Conservation (phyloP, 2,888 invertebrate genomes). For the Ellobium chinense region DNA sequence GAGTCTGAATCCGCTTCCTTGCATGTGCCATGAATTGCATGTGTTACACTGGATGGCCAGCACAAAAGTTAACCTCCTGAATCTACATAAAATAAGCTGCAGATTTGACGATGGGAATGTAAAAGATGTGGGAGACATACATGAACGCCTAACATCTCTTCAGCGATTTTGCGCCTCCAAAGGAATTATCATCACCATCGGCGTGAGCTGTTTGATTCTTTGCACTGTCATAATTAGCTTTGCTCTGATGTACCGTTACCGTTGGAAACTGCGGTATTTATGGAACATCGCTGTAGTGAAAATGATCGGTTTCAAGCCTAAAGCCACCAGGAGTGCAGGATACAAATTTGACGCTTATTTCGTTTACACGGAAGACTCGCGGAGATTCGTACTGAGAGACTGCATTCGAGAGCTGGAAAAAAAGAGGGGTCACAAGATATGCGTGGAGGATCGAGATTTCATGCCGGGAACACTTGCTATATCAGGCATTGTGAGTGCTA, state of each 20-base stretch:
- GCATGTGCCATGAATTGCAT: conserved; percentile 22
- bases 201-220: no score
- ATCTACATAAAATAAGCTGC: conserved; percentile 4
- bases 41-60: conserved; percentile 18
- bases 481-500: conserved; percentile 28
- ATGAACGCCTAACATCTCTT: no score
- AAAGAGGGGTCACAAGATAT: conserved; percentile 26
- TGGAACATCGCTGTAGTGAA: conserved; percentile 1
- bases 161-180: conserved; percentile 13
- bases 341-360: conserved; percentile 43
- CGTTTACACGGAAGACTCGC: conserved; percentile 15
- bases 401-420: conserved; percentile 26
- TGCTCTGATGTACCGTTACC: conserved; percentile 21
- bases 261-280: conserved; percentile 31
- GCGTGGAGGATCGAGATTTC: conserved; percentile 41
- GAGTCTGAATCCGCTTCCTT: conserved; percentile 6
- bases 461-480: conserved; percentile 29
- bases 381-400: conserved; percentile 21
- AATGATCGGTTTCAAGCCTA: neutral
- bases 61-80: no score
- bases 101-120: no score
- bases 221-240: neutral
- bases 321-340: neutral
- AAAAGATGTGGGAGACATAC: no score
- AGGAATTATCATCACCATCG: neutral